Evolutionary conservation across 2,888 invertebrate genomes (phyloP), one percentile per base, ranked within the genome.

Genomic region (Norana najaformis): DNA sequence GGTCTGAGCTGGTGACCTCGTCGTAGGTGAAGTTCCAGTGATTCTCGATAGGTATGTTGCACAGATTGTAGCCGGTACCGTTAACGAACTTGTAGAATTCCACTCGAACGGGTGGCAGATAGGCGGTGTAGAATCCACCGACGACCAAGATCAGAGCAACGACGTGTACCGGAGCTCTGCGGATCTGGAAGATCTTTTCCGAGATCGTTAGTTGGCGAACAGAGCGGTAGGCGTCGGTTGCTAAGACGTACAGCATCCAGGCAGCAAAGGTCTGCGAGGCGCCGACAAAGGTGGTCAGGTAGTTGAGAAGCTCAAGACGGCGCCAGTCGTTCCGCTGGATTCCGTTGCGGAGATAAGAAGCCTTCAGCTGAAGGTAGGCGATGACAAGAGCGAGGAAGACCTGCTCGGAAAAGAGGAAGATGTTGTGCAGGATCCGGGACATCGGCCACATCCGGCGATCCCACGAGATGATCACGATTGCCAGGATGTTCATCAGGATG

Each of bases 31-130:
- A 90, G 85, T 91, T 90, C 92, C 92, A 92, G 89, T 92, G 90
- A 82, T 91, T 91, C 36, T 90, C 90, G 85, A 92, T 39, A 20
- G 92, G 91, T n/a, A 91, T 69, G n/a, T 82, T 90, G 90, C 91
- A 91, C 38, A 89, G 89, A n/a, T 5, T 20, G 23, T 36, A 35
- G 0, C n/a, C 69, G 89, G 90, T 89, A 38, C 85, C 83, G 82
- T 89, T 83, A 0, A 89, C 38, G 38, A 36, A 35, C 16, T 39
- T 23, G 88, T 69, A 85, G 34, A 91, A 18, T 20, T 47, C 53
- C 36, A 91, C 88, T 4, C 91, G 47, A 0, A 91, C 83, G 18
- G 90, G 83, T 0, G 91, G 91, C n/a, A 91, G 39, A 83, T 82
- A 91, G 20, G 91, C 90, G n/a, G 89, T 14, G 89, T 90, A 89